phyloP scores from a whole-genome alignment of 2,113 vertebrate species.

The Atherinomorus stipes region DNA sequence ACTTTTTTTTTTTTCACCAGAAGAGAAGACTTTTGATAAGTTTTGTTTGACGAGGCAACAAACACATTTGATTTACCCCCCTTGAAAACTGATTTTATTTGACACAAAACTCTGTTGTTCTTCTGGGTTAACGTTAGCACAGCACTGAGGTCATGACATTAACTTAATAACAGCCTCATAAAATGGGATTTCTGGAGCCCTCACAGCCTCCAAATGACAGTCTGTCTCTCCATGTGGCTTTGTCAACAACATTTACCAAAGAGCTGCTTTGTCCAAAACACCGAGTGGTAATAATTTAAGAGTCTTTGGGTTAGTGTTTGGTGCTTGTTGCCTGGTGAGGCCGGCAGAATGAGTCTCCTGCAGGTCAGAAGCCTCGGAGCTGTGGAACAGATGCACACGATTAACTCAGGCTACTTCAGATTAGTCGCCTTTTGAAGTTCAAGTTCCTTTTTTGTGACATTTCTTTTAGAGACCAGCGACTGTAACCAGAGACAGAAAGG shows the following conservation, averaged over 20 bases:
- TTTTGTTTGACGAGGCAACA: too few relatives aligned
- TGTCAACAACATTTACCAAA: slow-evolving; percentile 30
- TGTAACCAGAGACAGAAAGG: slow-evolving; percentile 73
- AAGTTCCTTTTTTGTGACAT: slow-evolving; percentile 77
- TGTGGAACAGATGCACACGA: slow-evolving; percentile 78
- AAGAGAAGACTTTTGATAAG: too few relatives aligned
- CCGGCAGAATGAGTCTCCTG: slow-evolving; percentile 26
- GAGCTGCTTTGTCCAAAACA: slow-evolving; percentile 11
- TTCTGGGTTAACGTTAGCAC: background rate
- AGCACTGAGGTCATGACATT: slow-evolving; percentile 20
- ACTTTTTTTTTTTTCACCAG: too few relatives aligned
- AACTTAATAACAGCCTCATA: slow-evolving; percentile 15
- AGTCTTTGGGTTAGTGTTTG: slow-evolving; percentile 15
- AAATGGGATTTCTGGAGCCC: slow-evolving; percentile 29
- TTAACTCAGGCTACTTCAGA: slow-evolving; percentile 76
- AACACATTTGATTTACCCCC: background rate
- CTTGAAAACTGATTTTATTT: background rate
- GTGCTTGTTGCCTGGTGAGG: slow-evolving; percentile 18
- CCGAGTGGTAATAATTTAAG: slow-evolving; percentile 20
- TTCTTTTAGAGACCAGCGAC: slow-evolving; percentile 62
- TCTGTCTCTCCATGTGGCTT: slow-evolving; percentile 38
- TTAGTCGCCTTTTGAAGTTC: slow-evolving; percentile 79
- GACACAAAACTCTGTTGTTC: background rate
- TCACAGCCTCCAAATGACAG: slow-evolving; percentile 26
- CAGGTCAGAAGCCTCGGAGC: slow-evolving; percentile 39